Evolutionary conservation across 2,888 invertebrate genomes (phyloP).

Genomic region (Allolobophora icterica): DNA sequence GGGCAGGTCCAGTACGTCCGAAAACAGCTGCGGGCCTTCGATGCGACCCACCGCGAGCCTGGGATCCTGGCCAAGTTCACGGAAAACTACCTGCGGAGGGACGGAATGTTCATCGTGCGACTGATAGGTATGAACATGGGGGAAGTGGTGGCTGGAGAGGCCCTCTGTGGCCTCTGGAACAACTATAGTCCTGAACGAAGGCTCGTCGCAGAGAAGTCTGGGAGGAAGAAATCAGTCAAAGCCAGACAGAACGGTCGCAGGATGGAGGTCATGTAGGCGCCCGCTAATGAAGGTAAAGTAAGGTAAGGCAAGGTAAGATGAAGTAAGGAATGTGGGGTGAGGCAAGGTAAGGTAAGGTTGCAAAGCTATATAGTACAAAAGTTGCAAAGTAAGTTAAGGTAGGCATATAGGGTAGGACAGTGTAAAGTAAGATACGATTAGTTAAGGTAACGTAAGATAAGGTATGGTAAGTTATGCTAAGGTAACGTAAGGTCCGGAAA

Average conservation of each 20-base stretch:
- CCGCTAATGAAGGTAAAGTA: background rate
- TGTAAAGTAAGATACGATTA: no score
- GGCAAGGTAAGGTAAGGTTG: no score
- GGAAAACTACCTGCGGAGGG: constrained; percentile 52
- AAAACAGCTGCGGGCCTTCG: constrained; percentile 50
- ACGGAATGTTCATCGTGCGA: constrained; percentile 52
- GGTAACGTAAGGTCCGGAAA: no score
- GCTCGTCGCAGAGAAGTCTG: constrained; percentile 50
- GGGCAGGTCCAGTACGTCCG: constrained; percentile 52
- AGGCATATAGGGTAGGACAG: no score
- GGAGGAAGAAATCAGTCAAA: constrained; percentile 45
- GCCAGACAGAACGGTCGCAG: constrained; percentile 45
- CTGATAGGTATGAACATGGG: constrained; percentile 54
- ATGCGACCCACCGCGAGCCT: constrained; percentile 51
- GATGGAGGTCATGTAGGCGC: constrained; percentile 48
- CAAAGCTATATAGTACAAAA: no score
- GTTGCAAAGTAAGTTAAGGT: no score
- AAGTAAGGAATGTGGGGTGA: background rate
- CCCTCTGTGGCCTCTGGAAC: constrained; percentile 54
- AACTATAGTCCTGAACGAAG: constrained; percentile 53
- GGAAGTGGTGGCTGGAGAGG: constrained; percentile 54
- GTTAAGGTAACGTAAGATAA: no score
- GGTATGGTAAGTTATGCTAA: no score
- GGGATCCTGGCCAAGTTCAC: constrained; percentile 53
- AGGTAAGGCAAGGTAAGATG: background rate